Percentiles rank a stretch among this genome's conserved stretches.
These are phyloP conservation scores for Epinotia brunnichana DNA, from an alignment of 2,888 invertebrate species.

Conservation along the genomic window DNA sequence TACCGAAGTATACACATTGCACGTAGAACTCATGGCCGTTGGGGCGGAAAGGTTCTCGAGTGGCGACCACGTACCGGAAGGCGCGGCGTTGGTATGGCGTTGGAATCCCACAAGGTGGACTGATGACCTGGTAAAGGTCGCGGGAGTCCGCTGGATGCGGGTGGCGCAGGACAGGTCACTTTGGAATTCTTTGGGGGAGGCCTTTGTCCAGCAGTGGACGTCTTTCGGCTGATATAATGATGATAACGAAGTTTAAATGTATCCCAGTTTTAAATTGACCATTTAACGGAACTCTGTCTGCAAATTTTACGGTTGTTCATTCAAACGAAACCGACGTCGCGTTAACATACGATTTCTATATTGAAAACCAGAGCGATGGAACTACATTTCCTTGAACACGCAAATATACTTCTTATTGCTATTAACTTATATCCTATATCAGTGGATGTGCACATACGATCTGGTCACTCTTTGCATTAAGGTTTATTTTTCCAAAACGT, in stretches of 20 bases:
- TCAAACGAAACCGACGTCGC: constrained; percentile 26
- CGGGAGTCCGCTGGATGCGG: too few species aligned
- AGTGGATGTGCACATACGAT: not conserved
- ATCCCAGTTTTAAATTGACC: not conserved
- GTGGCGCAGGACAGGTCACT: too few species aligned
- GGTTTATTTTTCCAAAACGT: constrained; percentile 49
- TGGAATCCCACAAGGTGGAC: too few species aligned
- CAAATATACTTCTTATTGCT: not conserved
- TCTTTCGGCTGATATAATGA: too few species aligned
- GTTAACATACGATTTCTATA: constrained; percentile 48
- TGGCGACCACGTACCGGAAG: too few species aligned
- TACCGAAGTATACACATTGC: too few species aligned
- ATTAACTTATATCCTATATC: not conserved
- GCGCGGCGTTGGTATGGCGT: too few species aligned
- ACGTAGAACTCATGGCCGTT: too few species aligned
- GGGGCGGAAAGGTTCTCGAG: too few species aligned
- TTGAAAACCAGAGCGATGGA: not conserved
- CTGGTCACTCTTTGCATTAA: not conserved
- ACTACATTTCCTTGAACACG: not conserved
- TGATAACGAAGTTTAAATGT: not conserved
- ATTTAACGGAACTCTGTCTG: constrained; percentile 17
- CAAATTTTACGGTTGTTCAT: constrained; percentile 25
- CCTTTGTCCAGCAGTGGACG: too few species aligned
- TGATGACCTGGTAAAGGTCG: too few species aligned
- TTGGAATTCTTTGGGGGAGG: too few species aligned